These are phyloP conservation scores for Oscheius sp. DNA, from an alignment of 2,888 invertebrate species.

Conservation along the genomic window DNA sequence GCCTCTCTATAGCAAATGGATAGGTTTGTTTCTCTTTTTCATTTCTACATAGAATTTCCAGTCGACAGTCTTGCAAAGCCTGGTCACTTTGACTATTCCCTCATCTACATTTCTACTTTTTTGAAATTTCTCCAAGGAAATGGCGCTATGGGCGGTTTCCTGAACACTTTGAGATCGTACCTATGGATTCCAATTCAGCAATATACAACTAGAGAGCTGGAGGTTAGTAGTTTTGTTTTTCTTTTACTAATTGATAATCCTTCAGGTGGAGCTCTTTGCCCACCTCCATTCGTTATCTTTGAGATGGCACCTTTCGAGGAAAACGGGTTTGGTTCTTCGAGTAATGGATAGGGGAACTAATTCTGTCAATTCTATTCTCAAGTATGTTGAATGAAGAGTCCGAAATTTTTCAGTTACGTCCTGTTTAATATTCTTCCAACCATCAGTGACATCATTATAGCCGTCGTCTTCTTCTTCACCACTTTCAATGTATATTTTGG, in stretches of 20 bases:
- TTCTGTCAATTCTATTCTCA: slow-evolving; percentile 90
- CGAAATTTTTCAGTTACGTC: slow-evolving; percentile 63
- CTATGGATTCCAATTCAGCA: slow-evolving; percentile 93
- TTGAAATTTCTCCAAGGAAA: slow-evolving; percentile 95
- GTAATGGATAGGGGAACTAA: slow-evolving; percentile 97
- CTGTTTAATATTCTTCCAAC: slow-evolving; percentile 90
- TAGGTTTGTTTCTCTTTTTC: slow-evolving; percentile 72
- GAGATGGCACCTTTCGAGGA: slow-evolving; percentile 91
- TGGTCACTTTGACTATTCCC: slow-evolving; percentile 83
- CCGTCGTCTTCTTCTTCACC: slow-evolving; percentile 86
- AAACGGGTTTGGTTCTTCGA: slow-evolving; percentile 94
- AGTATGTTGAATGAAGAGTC: too few relatives aligned
- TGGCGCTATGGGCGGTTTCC: slow-evolving; percentile 79
- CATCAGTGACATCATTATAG: slow-evolving; percentile 88
- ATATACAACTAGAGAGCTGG: slow-evolving; percentile 90
- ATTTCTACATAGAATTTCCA: slow-evolving; percentile 70
- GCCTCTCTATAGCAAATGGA: slow-evolving; percentile 89
- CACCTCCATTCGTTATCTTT: slow-evolving; percentile 78
- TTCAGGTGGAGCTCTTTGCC: slow-evolving; percentile 56
- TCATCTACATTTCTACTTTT: slow-evolving; percentile 84
- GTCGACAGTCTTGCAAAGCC: slow-evolving; percentile 82
- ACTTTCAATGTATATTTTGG: slow-evolving; percentile 94
- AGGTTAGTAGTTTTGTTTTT: slow-evolving; percentile 73
- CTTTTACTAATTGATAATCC: background rate
- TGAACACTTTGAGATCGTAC: slow-evolving; percentile 89